Conservation (phyloP, 2,797 vertebrate genomes). For the Tokudaia muenninki region DNA sequence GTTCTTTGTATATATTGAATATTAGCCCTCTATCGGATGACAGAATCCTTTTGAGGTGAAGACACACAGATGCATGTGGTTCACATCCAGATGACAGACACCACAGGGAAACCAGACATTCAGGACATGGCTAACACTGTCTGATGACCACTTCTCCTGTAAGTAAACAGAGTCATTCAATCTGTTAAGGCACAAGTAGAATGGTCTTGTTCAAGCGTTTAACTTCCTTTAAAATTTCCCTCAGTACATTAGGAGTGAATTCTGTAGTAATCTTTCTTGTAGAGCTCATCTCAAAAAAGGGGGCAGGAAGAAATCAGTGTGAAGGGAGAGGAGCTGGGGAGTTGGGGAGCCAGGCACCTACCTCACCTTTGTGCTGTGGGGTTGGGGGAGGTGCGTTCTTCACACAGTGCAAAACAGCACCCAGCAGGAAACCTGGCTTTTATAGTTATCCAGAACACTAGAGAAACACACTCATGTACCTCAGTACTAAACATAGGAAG, state of each 20-base stretch:
- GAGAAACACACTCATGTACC: neutral
- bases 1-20: too few relatives aligned
- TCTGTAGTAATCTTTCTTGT: conserved; percentile 78
- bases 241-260: conserved; percentile 71
- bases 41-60: neutral
- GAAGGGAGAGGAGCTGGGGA: neutral
- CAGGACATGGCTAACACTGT: conserved; percentile 65
- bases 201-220: conserved; percentile 69
- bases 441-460: neutral
- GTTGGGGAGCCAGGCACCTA: neutral
- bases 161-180: conserved; percentile 79
- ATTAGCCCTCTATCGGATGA: neutral
- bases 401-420: neutral
- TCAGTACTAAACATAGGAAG: neutral
- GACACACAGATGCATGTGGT: neutral
- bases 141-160: conserved; percentile 80
- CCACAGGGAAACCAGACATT: conserved; percentile 23
- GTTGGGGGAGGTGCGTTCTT: neutral
- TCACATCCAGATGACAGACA: neutral
- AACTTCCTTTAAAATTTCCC: conserved; percentile 63
- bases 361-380: neutral
- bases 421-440: neutral
- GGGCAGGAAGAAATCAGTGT: neutral
- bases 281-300: conserved; percentile 76
- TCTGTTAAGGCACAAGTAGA: conserved; percentile 81